Base-by-base conservation (phyloP, 2,113 vertebrate species). In the Ovis canadensis region DNA sequence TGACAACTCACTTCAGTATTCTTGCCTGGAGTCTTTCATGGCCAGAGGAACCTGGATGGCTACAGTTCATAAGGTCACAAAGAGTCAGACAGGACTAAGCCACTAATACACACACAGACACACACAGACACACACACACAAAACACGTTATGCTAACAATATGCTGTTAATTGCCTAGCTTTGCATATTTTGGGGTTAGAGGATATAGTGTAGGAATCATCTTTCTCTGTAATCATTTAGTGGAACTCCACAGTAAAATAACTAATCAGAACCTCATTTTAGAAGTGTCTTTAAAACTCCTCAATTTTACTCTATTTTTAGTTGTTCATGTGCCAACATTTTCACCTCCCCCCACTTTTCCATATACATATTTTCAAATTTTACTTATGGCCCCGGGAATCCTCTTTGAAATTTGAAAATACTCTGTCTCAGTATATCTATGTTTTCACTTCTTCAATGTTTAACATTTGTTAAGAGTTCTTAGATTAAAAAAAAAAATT, bases 401-500 rank as follows among this genome's bases (percentile, higher is more conserved):
- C 86, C 55, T 93, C n/a, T 54, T 71, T 86, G 77, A 50, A 31
- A 27, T 86, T 62, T 78, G 92, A 91, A 80, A 95, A 86, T 96
- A 90, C 59, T 87, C 23, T 31, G 4, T 74, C 27, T 94, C 21
- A 52, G 67, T 82, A 48, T 62, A 62, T 52, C 15, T 91, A 23
- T 59, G 29, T 59, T 96, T 94, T 91, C 16, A 81, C 78, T 62
- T 59, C 31, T 88, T 88, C 36, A 91, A 57, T 45, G 2, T 93
- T 77, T 77, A n/a, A 57, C 4, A 48, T 77, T 91, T 96, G 23
- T 60, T 64, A 36, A 95, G 14, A 59, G 29, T 19, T 50, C 48
- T 45, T 90, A 43, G 45, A 91, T 25, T 60, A 54, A 96, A 95
- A 96, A 96, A 90, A 55, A 81, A 71, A 77, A 15, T 88, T 74